Evolutionary conservation across 2,113 vertebrate species (phyloP).

Genomic region (Acanthochromis polyacanthus): DNA sequence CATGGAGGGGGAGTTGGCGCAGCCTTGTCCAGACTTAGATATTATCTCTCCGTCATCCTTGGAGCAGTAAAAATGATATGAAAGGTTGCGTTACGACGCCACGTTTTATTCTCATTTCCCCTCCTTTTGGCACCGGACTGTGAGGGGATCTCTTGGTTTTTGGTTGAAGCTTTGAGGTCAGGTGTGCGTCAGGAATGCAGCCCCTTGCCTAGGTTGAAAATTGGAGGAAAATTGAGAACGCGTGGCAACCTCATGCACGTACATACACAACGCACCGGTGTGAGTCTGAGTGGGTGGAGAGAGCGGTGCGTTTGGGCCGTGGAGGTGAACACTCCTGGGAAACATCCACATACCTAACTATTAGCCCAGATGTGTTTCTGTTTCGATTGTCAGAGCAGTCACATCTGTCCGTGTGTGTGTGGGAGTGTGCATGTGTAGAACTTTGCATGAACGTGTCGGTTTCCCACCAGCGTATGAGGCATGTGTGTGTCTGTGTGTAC

Average conservation of each 20-base stretch:
- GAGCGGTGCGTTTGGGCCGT: constrained; percentile 18
- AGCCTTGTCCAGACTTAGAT: constrained; percentile 57
- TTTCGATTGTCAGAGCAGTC: constrained; percentile 59
- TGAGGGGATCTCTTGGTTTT: constrained; percentile 23
- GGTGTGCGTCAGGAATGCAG: constrained; percentile 36
- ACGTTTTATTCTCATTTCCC: constrained; percentile 60
- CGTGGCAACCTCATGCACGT: constrained; percentile 2
- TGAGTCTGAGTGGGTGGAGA: constrained; percentile 22
- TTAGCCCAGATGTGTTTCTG: constrained; percentile 76
- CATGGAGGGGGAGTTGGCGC: constrained; percentile 38
- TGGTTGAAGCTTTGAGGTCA: neutral
- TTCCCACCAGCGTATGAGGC: constrained; percentile 43
- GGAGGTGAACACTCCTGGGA: constrained; percentile 59
- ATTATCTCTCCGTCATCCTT: constrained; percentile 43
- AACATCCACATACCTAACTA: constrained; percentile 56
- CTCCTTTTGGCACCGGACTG: constrained; percentile 47
- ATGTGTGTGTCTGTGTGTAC: constrained; percentile 31
- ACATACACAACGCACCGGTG: neutral
- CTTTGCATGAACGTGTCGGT: constrained; percentile 18
- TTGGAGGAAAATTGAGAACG: constrained; percentile 29
- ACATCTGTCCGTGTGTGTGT: constrained; percentile 71
- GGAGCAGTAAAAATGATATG: constrained; percentile 50
- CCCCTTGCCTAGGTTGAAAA: constrained; percentile 37
- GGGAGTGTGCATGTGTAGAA: constrained; percentile 36
- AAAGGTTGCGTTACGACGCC: constrained; percentile 44